Percentiles rank a stretch among this genome's conserved stretches.
These are phyloP conservation scores for Caenorhabditis japonica DNA, from an alignment of 2,888 invertebrate species.

Conservation along the genomic window DNA sequence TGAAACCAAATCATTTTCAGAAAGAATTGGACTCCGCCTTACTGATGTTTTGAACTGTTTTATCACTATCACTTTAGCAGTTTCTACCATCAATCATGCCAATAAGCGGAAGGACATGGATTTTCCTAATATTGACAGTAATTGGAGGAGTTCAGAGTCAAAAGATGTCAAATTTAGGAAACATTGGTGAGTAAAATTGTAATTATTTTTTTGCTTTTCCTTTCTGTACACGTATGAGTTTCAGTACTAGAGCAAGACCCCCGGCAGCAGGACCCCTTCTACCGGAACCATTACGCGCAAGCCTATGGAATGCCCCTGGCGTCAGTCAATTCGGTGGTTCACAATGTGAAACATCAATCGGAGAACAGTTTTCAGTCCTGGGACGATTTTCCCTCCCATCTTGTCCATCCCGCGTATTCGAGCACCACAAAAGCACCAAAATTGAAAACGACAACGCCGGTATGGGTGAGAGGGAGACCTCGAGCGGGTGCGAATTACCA, in stretches of 20 bases:
- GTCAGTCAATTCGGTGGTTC: conserved; percentile 47
- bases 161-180: conserved; percentile 23
- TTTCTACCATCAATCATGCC: not conserved
- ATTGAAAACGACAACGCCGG: conserved; percentile 8
- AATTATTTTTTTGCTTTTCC: too few relatives aligned
- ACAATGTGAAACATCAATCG: conserved; percentile 42
- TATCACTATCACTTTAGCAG: not conserved
- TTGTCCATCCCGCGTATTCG: conserved; percentile 21
- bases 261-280: conserved; percentile 48
- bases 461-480: conserved; percentile 41
- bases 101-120: not conserved
- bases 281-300: conserved; percentile 31
- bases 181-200: conserved; percentile 31
- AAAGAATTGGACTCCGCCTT: not conserved
- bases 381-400: conserved; percentile 29
- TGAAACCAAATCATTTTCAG: conserved; percentile 6
- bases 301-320: conserved; percentile 45
- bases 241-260: conserved; percentile 50
- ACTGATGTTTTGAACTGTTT: not conserved
- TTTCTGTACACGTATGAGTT: too few relatives aligned
- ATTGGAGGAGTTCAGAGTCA: conserved; percentile 3
- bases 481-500: conserved; percentile 11
- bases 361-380: conserved; percentile 29
- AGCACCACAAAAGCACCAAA: conserved; percentile 27
- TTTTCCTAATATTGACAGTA: not conserved